Evolutionary conservation across 2,888 invertebrate genomes (phyloP).

Genomic region (Sesia apiformis): DNA sequence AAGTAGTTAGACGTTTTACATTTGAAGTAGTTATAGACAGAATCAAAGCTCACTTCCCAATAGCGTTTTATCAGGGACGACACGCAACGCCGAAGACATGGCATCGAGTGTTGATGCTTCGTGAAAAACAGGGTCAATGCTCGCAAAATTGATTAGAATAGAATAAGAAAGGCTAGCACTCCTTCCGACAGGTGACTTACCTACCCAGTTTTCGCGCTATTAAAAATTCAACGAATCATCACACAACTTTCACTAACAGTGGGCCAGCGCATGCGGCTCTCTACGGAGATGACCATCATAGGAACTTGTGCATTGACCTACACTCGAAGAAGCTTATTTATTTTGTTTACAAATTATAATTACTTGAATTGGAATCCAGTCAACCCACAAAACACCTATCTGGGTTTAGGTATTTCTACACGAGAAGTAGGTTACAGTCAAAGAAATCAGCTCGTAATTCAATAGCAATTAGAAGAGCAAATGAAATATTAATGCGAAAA

Average conservation of each 20-base stretch:
- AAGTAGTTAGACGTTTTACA: no score
- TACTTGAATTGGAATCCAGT: no score
- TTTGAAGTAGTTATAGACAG: no score
- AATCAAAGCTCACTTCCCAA: no score
- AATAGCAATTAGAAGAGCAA: constrained; percentile 45
- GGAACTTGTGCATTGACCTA: background rate
- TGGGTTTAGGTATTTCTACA: no score
- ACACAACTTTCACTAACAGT: constrained; percentile 65
- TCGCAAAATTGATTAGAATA: constrained; percentile 54
- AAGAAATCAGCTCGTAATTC: constrained; percentile 30
- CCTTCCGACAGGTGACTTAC: constrained; percentile 56
- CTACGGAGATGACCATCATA: constrained; percentile 3
- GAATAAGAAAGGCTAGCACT: constrained; percentile 63
- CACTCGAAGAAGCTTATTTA: no score
- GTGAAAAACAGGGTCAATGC: constrained; percentile 44
- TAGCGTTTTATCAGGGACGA: no score
- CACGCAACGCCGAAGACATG: background rate
- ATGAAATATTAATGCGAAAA: constrained; percentile 71
- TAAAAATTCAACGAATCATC: constrained; percentile 68
- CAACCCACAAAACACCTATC: no score
- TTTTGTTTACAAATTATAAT: no score
- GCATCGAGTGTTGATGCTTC: background rate
- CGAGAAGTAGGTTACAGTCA: background rate
- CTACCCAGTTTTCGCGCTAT: constrained; percentile 64
- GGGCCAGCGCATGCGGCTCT: constrained; percentile 14